Evolutionary conservation across 2,113 vertebrate species (phyloP), one percentile per base, ranked within the genome.

Genomic region (Carassius gibelio): DNA sequence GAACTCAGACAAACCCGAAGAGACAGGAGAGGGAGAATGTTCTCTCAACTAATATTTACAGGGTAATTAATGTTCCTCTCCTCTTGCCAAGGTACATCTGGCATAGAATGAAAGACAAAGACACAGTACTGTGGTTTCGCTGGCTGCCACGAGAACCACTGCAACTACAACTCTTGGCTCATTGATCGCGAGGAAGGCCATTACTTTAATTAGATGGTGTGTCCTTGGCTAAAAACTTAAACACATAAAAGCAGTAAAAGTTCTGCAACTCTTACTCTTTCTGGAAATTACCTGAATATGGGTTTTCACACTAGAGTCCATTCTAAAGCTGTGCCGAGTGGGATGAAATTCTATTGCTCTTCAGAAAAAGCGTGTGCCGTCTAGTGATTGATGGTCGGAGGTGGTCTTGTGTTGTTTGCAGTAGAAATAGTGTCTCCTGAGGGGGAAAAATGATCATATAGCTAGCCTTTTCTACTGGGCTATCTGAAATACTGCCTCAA

Each of bases 381-480:
- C 84, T 78, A 48, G 85, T 92, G 92, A 94, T 93, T 91, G 91
- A 93, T 93, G 93, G 90, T 83, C 81, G 81, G 84, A 86, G 85
- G 81, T 84, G 42, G 21, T 90, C 82, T 64, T 75, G 77, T 83
- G 68, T 86, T 87, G 89, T 91, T 88, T 59, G 55, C 85, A 87
- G 57, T 79, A 88, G 87, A 84, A 88, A 91, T 81, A 79, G 86
- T 85, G 59, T 10, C 13, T 36, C 64, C 52, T 57, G 68, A 61
- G 50, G 52, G 23, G 10, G 8, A 4, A 75, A 75, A 59, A 23
- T 6, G 36, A 42, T 42, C 36, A n/a, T n/a, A 11, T 72, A 36
- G 19, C 36, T 42, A 42, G 11, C 9, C 34, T 48, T 26, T 42
- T 81, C 42, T 23, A 48, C n/a, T 50, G 71, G 71, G 5, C n/a